These are phyloP conservation scores for Entomyzon cyanotis DNA, from an alignment of 2,113 vertebrate species.

Conservation along the genomic window DNA sequence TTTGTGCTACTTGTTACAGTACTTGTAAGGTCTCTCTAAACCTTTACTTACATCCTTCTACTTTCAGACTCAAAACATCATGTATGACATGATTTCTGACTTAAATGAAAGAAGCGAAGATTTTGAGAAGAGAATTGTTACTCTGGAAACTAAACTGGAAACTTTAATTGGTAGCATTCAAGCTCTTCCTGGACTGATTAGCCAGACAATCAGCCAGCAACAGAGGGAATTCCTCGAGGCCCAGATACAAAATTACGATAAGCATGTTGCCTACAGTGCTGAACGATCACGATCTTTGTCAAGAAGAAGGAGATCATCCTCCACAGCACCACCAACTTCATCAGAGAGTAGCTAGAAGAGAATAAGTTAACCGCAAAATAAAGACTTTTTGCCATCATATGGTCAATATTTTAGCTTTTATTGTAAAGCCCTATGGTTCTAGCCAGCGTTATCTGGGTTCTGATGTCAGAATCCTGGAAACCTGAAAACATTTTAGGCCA, in stretches of 20 bases:
- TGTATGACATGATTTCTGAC: conserved; percentile 99
- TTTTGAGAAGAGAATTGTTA: conserved; percentile 96
- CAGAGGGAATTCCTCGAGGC: conserved; percentile 93
- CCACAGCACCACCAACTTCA: conserved; percentile 95
- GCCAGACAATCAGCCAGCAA: conserved; percentile 94
- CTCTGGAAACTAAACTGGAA: conserved; percentile 95
- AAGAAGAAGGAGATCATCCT: conserved; percentile 89
- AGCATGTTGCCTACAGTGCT: conserved; percentile 81
- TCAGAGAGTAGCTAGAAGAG: conserved; percentile 98
- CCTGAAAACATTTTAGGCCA: conserved; percentile 93
- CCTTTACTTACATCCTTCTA: conserved; percentile 29
- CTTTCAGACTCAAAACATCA: conserved; percentile 96
- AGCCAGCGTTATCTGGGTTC: conserved; percentile 96
- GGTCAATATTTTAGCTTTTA: conserved; percentile 99
- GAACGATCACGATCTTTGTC: conserved; percentile 92
- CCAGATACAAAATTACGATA: conserved; percentile 92
- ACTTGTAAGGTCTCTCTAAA: background rate
- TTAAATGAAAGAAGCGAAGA: conserved; percentile 97
- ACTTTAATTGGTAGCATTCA: conserved; percentile 94
- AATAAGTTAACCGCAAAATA: conserved; percentile 84
- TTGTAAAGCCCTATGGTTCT: conserved; percentile 99
- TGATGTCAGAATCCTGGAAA: conserved; percentile 95
- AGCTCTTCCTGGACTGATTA: conserved; percentile 94
- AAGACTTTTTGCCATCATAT: conserved; percentile 99
- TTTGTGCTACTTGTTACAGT: background rate